Evolutionary conservation across 1,140 invertebrate genomes (phyloP).

Genomic region (Atta colombica): DNA sequence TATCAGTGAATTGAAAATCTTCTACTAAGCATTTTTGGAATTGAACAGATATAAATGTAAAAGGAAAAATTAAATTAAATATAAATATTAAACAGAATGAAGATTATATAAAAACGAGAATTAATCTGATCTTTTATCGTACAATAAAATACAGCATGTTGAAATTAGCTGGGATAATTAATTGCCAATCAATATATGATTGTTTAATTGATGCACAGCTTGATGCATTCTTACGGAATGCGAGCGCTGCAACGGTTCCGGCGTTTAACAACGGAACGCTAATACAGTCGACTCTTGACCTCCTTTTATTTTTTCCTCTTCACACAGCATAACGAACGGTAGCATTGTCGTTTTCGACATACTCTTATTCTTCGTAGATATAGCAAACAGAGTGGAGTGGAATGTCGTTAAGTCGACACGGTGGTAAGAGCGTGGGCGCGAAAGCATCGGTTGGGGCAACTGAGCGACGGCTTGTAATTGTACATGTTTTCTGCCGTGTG

Average conservation of each 20-base stretch:
- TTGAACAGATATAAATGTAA: background rate
- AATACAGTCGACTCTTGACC: constrained; percentile 14
- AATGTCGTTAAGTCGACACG: constrained; percentile 54
- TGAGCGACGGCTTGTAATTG: constrained; percentile 69
- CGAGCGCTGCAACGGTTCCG: constrained; percentile 26
- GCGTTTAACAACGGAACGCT: constrained; percentile 43
- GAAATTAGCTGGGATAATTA: constrained; percentile 30
- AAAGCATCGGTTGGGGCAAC: constrained; percentile 67
- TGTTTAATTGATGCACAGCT: constrained; percentile 7
- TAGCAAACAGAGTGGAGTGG: background rate
- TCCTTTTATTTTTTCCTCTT: background rate
- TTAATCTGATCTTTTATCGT: background rate
- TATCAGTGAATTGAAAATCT: background rate
- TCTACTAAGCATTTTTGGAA: background rate
- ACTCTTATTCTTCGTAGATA: background rate
- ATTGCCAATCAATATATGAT: constrained; percentile 11
- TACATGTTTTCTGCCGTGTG: constrained; percentile 64
- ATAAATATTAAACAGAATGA: background rate
- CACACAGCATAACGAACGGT: background rate
- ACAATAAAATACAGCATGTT: background rate
- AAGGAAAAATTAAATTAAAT: background rate
- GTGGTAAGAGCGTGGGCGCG: constrained; percentile 69
- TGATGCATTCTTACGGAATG: constrained; percentile 39
- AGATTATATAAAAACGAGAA: background rate
- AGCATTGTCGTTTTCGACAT: constrained; percentile 42